phyloP scores from a whole-genome alignment of 2,888 invertebrate species.

The Thecophora atra region DNA sequence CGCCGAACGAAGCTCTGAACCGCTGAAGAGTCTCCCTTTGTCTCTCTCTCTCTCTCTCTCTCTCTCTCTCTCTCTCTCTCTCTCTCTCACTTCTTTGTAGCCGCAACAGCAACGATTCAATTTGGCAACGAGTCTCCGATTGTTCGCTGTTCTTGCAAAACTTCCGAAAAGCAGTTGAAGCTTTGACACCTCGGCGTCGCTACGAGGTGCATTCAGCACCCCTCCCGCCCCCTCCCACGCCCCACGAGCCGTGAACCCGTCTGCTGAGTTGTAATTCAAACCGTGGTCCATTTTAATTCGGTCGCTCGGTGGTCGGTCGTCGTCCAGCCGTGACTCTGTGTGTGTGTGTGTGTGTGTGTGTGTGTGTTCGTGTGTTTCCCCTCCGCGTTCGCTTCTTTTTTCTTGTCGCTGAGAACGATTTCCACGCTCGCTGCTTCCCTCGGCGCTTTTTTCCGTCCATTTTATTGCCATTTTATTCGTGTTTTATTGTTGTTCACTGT shows the following conservation, averaged over 20 bases:
- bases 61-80: no score
- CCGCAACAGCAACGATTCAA: neutral
- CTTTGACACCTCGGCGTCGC: neutral
- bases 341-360: constrained; percentile 40
- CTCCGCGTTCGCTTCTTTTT: constrained; percentile 8
- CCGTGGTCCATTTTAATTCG: constrained; percentile 29
- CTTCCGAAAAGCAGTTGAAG: neutral
- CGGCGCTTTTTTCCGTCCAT: constrained; percentile 15
- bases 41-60: no score
- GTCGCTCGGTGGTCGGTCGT: constrained; percentile 17
- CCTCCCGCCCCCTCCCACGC: neutral
- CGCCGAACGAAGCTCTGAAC: no score
- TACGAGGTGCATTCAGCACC: neutral
- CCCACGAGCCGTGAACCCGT: neutral
- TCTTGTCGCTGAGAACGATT: constrained; percentile 40
- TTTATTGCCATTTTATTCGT: constrained; percentile 12
- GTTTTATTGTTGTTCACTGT: constrained; percentile 27
- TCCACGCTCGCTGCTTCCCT: constrained; percentile 30
- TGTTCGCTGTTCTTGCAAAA: neutral
- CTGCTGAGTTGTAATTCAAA: neutral
- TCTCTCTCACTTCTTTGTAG: neutral
- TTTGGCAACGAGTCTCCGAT: neutral
- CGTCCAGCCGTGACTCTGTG: constrained; percentile 47
- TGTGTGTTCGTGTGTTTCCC: constrained; percentile 8
- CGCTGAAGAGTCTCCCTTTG: no score